Base-by-base conservation (phyloP, 2,797 vertebrate species). In the Etheostoma nigrum region DNA sequence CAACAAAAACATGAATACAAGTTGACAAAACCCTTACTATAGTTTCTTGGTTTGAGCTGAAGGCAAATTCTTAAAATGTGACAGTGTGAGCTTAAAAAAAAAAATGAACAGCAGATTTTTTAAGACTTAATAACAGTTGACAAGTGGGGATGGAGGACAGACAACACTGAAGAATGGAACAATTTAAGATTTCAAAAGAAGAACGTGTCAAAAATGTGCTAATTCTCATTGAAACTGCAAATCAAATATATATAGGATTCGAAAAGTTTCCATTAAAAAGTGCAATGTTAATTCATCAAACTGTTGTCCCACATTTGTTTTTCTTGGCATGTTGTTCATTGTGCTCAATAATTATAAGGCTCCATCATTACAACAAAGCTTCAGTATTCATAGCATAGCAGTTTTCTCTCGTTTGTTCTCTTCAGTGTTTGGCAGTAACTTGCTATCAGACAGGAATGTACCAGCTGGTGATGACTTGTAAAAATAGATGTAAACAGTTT, bases 401-500 rank as follows among this genome's bases (percentile, higher is more conserved):
- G 67, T 76, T 89, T 53, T 86, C 69, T 83, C 78, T 86, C 48
- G 3, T 81, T 86, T 85, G 76, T 83, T 84, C 65, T 84, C 77
- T 76, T 92, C 87, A 86, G 85, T 86, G 85, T 91, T 93, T 93
- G 91, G 92, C 92, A 93, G 88, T 92, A 87, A 86, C 87, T 91
- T 82, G 84, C 84, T 87, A 79, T 93, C 82, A 79, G 83, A 92
- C 84, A 94, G 95, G 95, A 96, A 95, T 94, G 94, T 94, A 94
- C 91, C 93, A 91, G 93, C 94, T 92, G 92, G 88, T 92, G 91
- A 91, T 80, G 89, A 93, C 91, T 91, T 79, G 92, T 94, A 93
- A 92, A 90, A 93, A 94, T 92, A 86, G 88, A 93, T 95, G 94
- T 95, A 95, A 95, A 96, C 94, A 91, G 81, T 92, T 94, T 95